Evolutionary conservation across 2,797 vertebrate species (phyloP).

Genomic region (Adrianichthys oophorus): DNA sequence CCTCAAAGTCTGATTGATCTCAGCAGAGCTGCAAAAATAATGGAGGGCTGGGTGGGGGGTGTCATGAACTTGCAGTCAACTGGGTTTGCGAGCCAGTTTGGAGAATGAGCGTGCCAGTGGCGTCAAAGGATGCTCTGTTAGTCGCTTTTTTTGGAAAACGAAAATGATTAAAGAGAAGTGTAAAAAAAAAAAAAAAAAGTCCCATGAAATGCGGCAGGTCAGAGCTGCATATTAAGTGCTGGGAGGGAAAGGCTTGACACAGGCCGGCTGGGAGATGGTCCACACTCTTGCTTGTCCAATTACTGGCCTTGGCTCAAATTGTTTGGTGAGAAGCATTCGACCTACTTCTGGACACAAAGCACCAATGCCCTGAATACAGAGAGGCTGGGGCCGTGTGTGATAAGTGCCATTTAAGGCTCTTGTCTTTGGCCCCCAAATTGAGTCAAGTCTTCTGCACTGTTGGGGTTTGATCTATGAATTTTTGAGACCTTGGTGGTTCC

Average conservation of each 20-base stretch:
- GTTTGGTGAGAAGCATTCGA: slow-evolving; percentile 82
- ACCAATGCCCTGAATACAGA: slow-evolving; percentile 79
- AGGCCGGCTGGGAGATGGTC: slow-evolving; percentile 63
- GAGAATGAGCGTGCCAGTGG: slow-evolving; percentile 26
- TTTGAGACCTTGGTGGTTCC: slow-evolving; percentile 7
- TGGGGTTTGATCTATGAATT: slow-evolving; percentile 9
- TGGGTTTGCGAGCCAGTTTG: slow-evolving; percentile 5
- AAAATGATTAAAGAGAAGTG: slow-evolving; percentile 60
- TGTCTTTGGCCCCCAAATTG: slow-evolving; percentile 66
- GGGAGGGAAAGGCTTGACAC: slow-evolving; percentile 51
- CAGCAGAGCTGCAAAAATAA: slow-evolving; percentile 3
- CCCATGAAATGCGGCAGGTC: slow-evolving; percentile 70
- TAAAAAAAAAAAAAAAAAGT: slow-evolving; percentile 29
- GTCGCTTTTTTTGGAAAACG: slow-evolving; percentile 50
- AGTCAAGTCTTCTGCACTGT: slow-evolving; percentile 54
- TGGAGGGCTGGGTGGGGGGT: slow-evolving; percentile 1
- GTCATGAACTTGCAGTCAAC: slow-evolving; percentile 10
- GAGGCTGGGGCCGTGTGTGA: slow-evolving; percentile 67
- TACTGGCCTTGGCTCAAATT: slow-evolving; percentile 76
- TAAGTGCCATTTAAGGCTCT: slow-evolving; percentile 66
- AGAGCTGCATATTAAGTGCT: slow-evolving; percentile 69
- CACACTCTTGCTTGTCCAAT: slow-evolving; percentile 75
- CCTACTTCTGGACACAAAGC: slow-evolving; percentile 82
- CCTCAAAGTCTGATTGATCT: slow-evolving; percentile 12
- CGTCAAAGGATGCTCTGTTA: slow-evolving; percentile 63